Evolutionary conservation across 2,797 vertebrate genomes (phyloP), one percentile per base, ranked within the genome.

Genomic region (Argya squamiceps): DNA sequence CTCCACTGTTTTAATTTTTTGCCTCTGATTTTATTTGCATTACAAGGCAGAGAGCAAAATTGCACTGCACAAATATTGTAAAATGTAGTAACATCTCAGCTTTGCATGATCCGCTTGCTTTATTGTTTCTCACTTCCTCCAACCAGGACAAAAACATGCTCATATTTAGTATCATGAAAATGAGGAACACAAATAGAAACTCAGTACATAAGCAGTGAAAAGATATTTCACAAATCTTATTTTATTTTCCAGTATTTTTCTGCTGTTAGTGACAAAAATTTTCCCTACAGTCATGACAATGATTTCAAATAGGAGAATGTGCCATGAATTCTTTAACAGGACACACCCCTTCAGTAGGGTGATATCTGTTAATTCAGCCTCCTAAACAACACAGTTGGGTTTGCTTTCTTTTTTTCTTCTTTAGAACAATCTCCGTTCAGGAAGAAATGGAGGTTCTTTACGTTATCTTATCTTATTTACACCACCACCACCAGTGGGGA

Each of bases 121-220:
- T 64, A 36, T 43, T 47, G 8, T 79, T 86, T 74, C 60, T 84
- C 64, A 43, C 69, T 93, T 91, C 47, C 44, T 84, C n/a, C 20
- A 75, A 55, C 63, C 29, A 84, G 47, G 15, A 86, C 16, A 84
- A 81, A 94, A 92, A 39, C 24, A 32, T 59, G 41, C 15, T 92
- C 3, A 44, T 4, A 10, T 69, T 63, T 76, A 34, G 32, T 36
- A 77, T 50, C 22, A 34, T 46, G 47, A 73, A 79, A 41, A 58
- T n/a, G 20, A 85, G 24, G 32, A 92, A 52, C 7, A 13, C 10
- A 90, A 84, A 70, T 15, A 68, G 47, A 68, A 91, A 55, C 12
- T 9, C 14, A 9, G 47, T 43, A 44, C 15, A 3, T 18, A 94
- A 73, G 16, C 46, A 63, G 15, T 12, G 30, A 59, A 37, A 93